Conservation (phyloP, 1,140 invertebrate species). For the Drosophila burlai region DNA sequence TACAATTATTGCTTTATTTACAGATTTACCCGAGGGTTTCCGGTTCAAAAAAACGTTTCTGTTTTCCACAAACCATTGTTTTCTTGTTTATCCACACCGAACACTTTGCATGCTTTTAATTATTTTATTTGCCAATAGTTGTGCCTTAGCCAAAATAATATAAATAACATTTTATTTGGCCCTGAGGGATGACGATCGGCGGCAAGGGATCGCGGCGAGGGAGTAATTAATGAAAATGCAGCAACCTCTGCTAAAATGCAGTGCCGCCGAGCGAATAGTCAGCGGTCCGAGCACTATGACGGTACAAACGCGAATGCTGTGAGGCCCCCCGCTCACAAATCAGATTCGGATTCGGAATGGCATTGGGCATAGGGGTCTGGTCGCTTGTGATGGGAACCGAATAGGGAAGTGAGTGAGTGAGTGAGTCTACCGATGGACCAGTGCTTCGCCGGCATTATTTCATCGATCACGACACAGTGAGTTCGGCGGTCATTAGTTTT, state of each 20-base stretch:
- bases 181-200: slow-evolving; percentile 1
- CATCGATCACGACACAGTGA: slow-evolving; percentile 36
- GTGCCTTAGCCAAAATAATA: slow-evolving; percentile 14
- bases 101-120: background rate
- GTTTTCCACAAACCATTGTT: background rate
- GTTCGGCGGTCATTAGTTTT: slow-evolving; percentile 16
- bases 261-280: background rate
- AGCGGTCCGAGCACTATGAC: slow-evolving; percentile 31
- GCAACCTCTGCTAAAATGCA: slow-evolving; percentile 14
- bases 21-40: background rate
- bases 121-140: slow-evolving; percentile 12
- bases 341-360: slow-evolving; percentile 23
- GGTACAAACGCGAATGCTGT: slow-evolving; percentile 22
- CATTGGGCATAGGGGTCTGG: slow-evolving; percentile 10
- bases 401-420: slow-evolving; percentile 11
- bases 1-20: background rate
- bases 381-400: slow-evolving; percentile 11
- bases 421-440: slow-evolving; percentile 11
- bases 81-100: background rate
- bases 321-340: slow-evolving; percentile 13
- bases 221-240: slow-evolving; percentile 22
- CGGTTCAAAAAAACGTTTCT: background rate
- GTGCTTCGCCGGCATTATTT: slow-evolving; percentile 29
- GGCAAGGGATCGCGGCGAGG: slow-evolving; percentile 1
- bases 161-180: slow-evolving; percentile 29